These are phyloP conservation scores for Hyposmocoma kahamanoa DNA, from an alignment of 1,140 invertebrate genomes.

Conservation along the genomic window DNA sequence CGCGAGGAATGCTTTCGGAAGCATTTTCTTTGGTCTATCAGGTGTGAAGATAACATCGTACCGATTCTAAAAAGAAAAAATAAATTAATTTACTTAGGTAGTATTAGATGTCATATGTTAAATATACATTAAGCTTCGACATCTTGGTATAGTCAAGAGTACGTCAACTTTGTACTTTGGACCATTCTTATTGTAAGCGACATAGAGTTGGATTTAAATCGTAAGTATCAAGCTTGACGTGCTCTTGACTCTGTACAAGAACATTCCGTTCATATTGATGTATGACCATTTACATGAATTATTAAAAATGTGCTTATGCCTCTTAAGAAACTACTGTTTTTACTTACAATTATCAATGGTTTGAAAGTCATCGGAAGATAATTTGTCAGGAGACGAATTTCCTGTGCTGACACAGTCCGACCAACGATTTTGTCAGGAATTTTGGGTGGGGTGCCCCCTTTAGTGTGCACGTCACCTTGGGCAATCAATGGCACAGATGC, in stretches of 20 bases:
- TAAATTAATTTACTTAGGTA: not conserved
- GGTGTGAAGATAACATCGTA: constrained; percentile 54
- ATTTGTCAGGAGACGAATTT: constrained; percentile 35
- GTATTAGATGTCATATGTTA: no score
- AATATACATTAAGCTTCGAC: no score
- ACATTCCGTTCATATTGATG: no score
- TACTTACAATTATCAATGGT: constrained; percentile 50
- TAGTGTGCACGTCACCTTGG: not conserved
- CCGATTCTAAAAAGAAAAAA: constrained; percentile 39
- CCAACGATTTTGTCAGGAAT: constrained; percentile 39
- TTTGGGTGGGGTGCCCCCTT: constrained; percentile 16
- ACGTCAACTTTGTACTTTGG: no score
- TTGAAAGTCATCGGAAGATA: constrained; percentile 51
- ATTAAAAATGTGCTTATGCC: no score
- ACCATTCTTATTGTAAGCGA: no score
- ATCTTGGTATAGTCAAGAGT: no score
- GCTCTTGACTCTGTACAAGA: no score
- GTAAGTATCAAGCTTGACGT: no score
- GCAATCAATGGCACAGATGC: not conserved
- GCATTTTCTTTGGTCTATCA: constrained; percentile 47
- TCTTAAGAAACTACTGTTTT: not conserved
- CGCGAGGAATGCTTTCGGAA: constrained; percentile 27
- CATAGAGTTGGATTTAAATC: no score
- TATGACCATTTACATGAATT: no score
- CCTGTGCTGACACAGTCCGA: constrained; percentile 12